Evolutionary conservation across 64 coral and sea anemone species (phyloP), one percentile per base, ranked within the genome.

Genomic region (Montipora sp.): DNA sequence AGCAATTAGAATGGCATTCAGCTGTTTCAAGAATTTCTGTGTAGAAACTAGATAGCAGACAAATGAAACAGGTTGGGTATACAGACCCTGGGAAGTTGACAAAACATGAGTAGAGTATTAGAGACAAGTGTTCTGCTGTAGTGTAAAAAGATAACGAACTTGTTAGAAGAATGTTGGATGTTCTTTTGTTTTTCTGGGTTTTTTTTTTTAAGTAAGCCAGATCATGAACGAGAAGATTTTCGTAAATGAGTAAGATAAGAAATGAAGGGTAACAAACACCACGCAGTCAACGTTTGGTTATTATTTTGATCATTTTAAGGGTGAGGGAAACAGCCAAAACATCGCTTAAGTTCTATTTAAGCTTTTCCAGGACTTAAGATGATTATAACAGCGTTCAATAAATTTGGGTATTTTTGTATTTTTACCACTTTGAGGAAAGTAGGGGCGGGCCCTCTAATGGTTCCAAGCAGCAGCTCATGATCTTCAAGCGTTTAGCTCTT

Each of bases 391-490:
- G 81, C 63, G 7, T 69, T 70, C 1, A 72, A 85, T 49, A 85
- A 70, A 85, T 71, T 72, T 85, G 59, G 46, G 61, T 85, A 85
- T 85, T 85, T 85, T 85, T 72, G 82, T 85, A 85, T 85, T 85
- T 85, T 85, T 21, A 85, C 43, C 45, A 81, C 12, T 27, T 61
- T 21, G 68, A 36, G 46, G 47, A 51, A 5, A 72, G 51, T 13
- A 49, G 82, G 46, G 82, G 82, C 82, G 19, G 82, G 82, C 65
- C 82, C 82, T 85, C 82, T 50, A 9, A 68, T 85, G 16, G 63
- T 73, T 85, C 61, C 59, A 47, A 83, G 58, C 58, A 66, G 45
- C 21, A 48, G 14, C 13, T 63, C 14, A 15, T 63, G 13, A 63
- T 0, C 36, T 36, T 36, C 36, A 36, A 36, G 36, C 36, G 36